Conservation (phyloP, 53 echinoderm and acorn worm genomes). For the Arbacia lixula region DNA sequence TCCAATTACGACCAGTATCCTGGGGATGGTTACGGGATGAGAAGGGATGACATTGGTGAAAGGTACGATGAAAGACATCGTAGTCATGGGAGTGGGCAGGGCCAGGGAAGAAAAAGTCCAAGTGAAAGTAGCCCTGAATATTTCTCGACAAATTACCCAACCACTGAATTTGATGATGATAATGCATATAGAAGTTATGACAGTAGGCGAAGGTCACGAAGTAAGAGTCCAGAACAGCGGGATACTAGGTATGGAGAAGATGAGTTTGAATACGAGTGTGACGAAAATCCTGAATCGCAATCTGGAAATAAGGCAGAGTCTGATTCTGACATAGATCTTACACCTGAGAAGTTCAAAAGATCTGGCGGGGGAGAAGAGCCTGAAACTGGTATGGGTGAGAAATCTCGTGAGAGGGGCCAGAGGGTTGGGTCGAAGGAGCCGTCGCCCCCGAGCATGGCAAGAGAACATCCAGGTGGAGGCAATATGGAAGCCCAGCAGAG, state of each 20-base stretch:
- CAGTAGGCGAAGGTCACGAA: neutral
- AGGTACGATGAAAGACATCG: slow-evolving; percentile 3
- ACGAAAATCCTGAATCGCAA: slow-evolving; percentile 13
- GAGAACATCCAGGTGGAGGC: too few species aligned
- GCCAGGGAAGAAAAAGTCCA: neutral
- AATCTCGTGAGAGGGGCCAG: too few species aligned
- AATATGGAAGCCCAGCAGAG: too few species aligned
- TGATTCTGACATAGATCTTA: slow-evolving; percentile 23
- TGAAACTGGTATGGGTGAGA: too few species aligned
- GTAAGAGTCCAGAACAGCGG: neutral
- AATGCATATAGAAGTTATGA: neutral
- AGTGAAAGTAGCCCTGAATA: slow-evolving; percentile 49
- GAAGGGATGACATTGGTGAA: too few species aligned
- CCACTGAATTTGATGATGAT: slow-evolving; percentile 40
- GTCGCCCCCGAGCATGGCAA: too few species aligned
- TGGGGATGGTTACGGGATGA: neutral
- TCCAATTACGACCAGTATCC: too few species aligned
- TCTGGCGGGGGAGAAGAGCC: neutral
- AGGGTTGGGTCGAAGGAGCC: too few species aligned
- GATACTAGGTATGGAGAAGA: slow-evolving; percentile 24
- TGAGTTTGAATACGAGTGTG: slow-evolving; percentile 43
- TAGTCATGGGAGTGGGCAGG: neutral
- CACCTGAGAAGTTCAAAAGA: neutral
- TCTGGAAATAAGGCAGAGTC: neutral
- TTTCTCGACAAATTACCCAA: slow-evolving; percentile 50